Conservation (phyloP, 2,888 invertebrate genomes). For the Chironomus riparius region DNA sequence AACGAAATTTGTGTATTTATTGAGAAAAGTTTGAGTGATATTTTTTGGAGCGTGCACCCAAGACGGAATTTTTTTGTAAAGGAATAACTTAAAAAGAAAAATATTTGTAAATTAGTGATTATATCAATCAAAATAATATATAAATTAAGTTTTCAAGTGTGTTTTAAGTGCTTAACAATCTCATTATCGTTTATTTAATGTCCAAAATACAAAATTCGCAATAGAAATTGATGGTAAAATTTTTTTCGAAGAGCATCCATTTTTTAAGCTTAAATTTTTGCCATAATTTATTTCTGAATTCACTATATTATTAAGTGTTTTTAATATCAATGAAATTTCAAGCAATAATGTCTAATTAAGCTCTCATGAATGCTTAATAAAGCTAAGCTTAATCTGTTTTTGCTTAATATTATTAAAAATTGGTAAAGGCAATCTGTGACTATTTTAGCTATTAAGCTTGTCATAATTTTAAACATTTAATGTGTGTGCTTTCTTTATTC, state of each 20-base stretch:
- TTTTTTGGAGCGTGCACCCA: not conserved
- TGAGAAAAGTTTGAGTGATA: not conserved
- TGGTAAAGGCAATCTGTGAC: not conserved
- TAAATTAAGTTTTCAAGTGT: conserved; percentile 16
- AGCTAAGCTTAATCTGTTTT: no score
- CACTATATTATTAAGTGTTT: not conserved
- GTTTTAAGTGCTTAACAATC: conserved; percentile 9
- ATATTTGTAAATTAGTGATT: not conserved
- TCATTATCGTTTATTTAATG: not conserved
- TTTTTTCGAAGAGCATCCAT: not conserved
- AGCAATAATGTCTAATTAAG: not conserved
- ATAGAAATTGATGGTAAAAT: conserved; percentile 16
- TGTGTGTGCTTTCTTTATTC: not conserved
- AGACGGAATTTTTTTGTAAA: not conserved
- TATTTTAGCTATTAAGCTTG: not conserved
- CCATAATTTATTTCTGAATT: not conserved
- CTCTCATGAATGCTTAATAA: not conserved
- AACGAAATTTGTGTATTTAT: no score
- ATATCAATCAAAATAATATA: conserved; percentile 5
- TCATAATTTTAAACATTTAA: not conserved
- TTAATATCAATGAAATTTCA: not conserved
- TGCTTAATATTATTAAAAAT: not conserved
- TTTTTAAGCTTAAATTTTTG: not conserved
- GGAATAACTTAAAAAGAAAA: not conserved
- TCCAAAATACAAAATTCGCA: not conserved